Conservation (phyloP, 2,113 vertebrate species). For the Merops nubicus region DNA sequence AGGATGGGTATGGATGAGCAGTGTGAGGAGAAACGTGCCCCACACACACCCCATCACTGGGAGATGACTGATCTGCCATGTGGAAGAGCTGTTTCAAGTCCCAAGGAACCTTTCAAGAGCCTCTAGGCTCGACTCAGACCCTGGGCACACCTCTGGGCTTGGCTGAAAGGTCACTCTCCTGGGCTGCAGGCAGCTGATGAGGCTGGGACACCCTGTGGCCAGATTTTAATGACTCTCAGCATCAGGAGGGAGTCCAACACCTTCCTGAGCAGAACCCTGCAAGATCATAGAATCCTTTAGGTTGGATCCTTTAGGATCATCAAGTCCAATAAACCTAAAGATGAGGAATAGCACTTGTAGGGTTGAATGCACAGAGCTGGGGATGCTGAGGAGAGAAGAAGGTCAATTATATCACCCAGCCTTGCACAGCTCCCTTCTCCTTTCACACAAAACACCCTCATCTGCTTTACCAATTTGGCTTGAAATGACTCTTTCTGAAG, state of each 20-base stretch:
- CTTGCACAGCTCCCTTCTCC: not conserved
- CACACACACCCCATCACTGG: not conserved
- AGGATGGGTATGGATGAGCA: not conserved
- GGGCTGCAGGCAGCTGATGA: not conserved
- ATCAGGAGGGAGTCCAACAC: not conserved
- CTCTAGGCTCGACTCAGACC: not conserved
- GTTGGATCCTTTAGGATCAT: too few species aligned
- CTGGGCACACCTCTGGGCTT: not conserved
- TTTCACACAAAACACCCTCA: slow-evolving; percentile 5
- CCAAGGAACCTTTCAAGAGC: slow-evolving; percentile 7
- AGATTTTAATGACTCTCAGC: not conserved
- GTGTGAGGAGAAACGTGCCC: not conserved
- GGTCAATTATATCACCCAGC: not conserved
- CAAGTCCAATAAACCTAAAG: not conserved
- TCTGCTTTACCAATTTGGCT: not conserved
- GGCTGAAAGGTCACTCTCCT: not conserved
- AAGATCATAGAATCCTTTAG: not conserved
- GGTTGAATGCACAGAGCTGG: not conserved
- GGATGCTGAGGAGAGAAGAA: not conserved
- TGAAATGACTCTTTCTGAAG: slow-evolving; percentile 5
- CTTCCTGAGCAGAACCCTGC: not conserved
- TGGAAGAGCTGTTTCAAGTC: slow-evolving; percentile 31
- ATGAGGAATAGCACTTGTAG: not conserved
- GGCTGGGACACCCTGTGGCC: not conserved
- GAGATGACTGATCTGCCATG: slow-evolving; percentile 10